phyloP scores from a whole-genome alignment of 1,140 invertebrate genomes.

The Mamestra configurata region DNA sequence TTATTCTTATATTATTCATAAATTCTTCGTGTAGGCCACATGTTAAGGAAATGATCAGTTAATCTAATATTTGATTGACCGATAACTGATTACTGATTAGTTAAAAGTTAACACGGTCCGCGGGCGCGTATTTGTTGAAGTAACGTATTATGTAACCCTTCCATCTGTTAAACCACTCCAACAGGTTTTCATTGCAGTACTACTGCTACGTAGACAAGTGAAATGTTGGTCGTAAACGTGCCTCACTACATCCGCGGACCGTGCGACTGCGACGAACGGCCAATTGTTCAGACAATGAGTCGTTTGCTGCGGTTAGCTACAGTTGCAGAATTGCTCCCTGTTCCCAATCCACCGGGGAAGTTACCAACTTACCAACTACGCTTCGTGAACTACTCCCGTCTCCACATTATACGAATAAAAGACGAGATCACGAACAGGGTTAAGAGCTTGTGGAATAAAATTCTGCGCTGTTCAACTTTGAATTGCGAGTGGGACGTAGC shows the following conservation, averaged over 20 bases:
- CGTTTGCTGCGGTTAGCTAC: conserved; percentile 21
- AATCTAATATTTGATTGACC: neutral
- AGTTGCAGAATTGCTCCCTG: conserved; percentile 1
- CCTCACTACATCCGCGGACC: neutral
- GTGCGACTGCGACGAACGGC: neutral
- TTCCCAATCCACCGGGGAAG: conserved; percentile 1
- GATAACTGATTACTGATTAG: conserved; percentile 34
- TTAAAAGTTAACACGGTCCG: conserved; percentile 27
- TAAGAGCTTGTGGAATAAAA: conserved; percentile 36
- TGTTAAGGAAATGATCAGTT: neutral
- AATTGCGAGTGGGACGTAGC: conserved; percentile 15
- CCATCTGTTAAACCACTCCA: conserved; percentile 46
- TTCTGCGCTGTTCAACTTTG: conserved; percentile 19
- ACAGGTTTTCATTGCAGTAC: conserved; percentile 45
- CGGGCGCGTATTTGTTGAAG: conserved; percentile 35
- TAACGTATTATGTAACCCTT: conserved; percentile 41
- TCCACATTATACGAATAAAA: conserved; percentile 25
- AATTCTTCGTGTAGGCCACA: neutral
- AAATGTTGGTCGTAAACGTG: conserved; percentile 33
- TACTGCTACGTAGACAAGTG: conserved; percentile 23
- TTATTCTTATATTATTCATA: too few species aligned
- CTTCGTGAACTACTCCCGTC: conserved; percentile 9
- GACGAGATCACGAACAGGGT: conserved; percentile 27
- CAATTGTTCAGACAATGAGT: conserved; percentile 22
- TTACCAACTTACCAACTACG: neutral